Evolutionary conservation across 2,113 vertebrate genomes (phyloP).

Genomic region (Pagrus major): DNA sequence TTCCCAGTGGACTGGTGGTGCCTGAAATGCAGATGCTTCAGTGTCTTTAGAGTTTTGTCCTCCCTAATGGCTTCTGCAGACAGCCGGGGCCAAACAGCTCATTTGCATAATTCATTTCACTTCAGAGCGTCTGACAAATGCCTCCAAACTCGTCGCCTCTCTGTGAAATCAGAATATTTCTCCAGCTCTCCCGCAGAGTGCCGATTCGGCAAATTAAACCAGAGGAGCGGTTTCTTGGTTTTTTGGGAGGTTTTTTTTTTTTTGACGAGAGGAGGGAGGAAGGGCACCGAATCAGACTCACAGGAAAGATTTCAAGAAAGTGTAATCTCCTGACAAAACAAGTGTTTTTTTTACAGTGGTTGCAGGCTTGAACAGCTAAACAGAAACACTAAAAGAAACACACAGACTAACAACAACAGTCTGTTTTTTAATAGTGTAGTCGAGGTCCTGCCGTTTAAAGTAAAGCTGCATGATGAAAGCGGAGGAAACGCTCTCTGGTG

Average conservation of each 20-base stretch:
- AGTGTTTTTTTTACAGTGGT: conserved; percentile 5
- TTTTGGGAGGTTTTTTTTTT: rapidly evolving
- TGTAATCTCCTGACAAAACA: not conserved
- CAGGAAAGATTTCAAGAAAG: conserved; percentile 6
- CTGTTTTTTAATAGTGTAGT: not conserved
- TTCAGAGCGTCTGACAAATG: conserved; percentile 58
- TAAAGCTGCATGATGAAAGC: conserved; percentile 55
- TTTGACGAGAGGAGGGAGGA: not conserved
- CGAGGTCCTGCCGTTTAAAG: conserved; percentile 24
- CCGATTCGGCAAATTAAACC: conserved; percentile 37
- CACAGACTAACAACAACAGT: too few relatives aligned
- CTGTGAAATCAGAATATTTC: conserved; percentile 46
- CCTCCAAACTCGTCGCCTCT: conserved; percentile 29
- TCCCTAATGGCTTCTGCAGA: conserved; percentile 55
- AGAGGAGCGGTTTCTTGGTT: not conserved
- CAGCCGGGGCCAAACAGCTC: conserved; percentile 52
- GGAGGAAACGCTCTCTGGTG: conserved; percentile 6
- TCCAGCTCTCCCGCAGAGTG: conserved; percentile 24
- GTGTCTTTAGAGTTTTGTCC: conserved; percentile 54
- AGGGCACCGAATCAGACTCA: not conserved
- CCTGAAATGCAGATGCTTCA: conserved; percentile 60
- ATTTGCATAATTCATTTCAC: conserved; percentile 69
- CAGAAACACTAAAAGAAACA: too few relatives aligned
- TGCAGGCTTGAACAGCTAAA: not conserved
- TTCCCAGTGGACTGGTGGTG: conserved; percentile 18